These are phyloP conservation scores for Thumatha senex DNA, from an alignment of 2,888 invertebrate genomes.

Conservation along the genomic window DNA sequence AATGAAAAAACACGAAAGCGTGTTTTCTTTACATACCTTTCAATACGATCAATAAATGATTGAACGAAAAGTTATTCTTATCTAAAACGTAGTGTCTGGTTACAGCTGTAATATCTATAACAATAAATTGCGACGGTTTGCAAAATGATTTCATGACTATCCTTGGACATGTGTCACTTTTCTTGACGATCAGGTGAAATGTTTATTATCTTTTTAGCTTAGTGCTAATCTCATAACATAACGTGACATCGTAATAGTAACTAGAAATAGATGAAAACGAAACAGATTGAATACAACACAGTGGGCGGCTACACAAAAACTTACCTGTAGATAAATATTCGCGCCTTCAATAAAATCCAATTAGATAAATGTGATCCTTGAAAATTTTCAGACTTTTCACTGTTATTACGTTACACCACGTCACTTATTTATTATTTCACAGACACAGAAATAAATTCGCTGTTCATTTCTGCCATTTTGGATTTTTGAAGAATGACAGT, in stretches of 20 bases:
- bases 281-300: slow-evolving; percentile 63
- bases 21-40: not conserved
- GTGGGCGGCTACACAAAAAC: slow-evolving; percentile 68
- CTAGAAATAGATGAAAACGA: slow-evolving; percentile 56
- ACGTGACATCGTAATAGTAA: slow-evolving; percentile 29
- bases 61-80: slow-evolving; percentile 65
- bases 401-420: slow-evolving; percentile 69
- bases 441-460: slow-evolving; percentile 55
- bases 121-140: slow-evolving; percentile 39
- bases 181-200: slow-evolving; percentile 17
- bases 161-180: slow-evolving; percentile 26
- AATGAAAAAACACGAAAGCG: not conserved
- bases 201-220: slow-evolving; percentile 20
- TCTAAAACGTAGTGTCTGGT: slow-evolving; percentile 74
- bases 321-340: slow-evolving; percentile 54
- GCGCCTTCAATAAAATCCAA: slow-evolving; percentile 28
- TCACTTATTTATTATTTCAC: slow-evolving; percentile 64
- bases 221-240: slow-evolving; percentile 18
- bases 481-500: slow-evolving; percentile 50
- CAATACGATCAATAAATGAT: slow-evolving; percentile 30
- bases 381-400: slow-evolving; percentile 41
- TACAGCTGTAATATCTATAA: slow-evolving; percentile 54
- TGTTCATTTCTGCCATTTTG: slow-evolving; percentile 71
- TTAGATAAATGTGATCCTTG: slow-evolving; percentile 5
- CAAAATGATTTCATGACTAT: slow-evolving; percentile 40